Conservation (phyloP, 2,888 invertebrate species). For the Hemicrepidius hirtus region DNA sequence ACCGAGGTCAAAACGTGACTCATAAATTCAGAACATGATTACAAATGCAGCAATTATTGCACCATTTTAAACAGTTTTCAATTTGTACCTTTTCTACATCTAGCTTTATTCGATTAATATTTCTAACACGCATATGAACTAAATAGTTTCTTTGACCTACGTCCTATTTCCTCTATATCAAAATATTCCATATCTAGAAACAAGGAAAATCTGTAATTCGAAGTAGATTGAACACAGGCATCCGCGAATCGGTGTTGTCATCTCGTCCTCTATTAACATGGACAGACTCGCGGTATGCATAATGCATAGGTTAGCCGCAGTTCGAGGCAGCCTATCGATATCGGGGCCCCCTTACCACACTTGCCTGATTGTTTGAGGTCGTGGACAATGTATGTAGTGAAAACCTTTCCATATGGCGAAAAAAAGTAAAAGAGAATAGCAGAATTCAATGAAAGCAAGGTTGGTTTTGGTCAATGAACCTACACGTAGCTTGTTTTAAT, state of each 20-base stretch:
- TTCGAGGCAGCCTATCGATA: slow-evolving; percentile 37
- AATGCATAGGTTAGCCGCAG: slow-evolving; percentile 41
- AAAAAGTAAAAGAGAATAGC: slow-evolving; percentile 6
- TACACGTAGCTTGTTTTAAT: slow-evolving; percentile 11
- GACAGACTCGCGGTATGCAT: slow-evolving; percentile 46
- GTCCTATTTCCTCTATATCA: background rate
- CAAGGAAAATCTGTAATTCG: slow-evolving; percentile 42
- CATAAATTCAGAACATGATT: too few species aligned
- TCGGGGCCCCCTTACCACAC: slow-evolving; percentile 26
- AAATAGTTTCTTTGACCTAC: too few species aligned
- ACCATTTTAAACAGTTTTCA: too few species aligned
- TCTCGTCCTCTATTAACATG: slow-evolving; percentile 50
- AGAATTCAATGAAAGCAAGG: background rate
- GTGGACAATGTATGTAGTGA: slow-evolving; percentile 20
- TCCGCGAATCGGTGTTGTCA: slow-evolving; percentile 42
- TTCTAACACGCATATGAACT: too few species aligned
- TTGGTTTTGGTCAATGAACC: slow-evolving; percentile 21
- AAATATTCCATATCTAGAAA: background rate
- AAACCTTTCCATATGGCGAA: slow-evolving; percentile 35
- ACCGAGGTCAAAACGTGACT: too few species aligned
- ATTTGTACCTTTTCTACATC: too few species aligned
- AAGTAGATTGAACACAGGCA: slow-evolving; percentile 29
- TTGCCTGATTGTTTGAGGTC: slow-evolving; percentile 38
- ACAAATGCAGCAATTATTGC: too few species aligned
- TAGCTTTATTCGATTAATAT: too few species aligned